Conservation (phyloP, 2,797 vertebrate species). For the Capromys pilorides region DNA sequence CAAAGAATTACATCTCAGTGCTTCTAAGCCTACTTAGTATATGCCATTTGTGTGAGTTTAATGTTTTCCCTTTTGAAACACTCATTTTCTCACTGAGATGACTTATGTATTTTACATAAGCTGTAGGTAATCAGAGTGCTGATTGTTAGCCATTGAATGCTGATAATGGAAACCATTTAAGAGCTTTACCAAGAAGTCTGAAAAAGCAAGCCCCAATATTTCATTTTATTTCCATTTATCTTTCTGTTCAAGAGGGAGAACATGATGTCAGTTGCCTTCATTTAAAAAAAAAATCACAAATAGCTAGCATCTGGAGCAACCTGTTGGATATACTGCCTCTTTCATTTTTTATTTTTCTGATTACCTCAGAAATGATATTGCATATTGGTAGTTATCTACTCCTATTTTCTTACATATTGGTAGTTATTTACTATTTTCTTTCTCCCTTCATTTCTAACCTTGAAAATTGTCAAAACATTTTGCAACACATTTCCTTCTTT, state of each 20-base stretch:
- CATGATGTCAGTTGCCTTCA: slow-evolving; percentile 26
- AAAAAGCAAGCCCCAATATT: slow-evolving; percentile 38
- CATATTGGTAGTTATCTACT: slow-evolving; percentile 50
- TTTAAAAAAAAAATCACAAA: slow-evolving; percentile 46
- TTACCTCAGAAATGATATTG: slow-evolving; percentile 54
- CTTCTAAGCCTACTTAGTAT: slow-evolving; percentile 40
- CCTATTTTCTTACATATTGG: slow-evolving; percentile 1
- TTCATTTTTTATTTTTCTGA: slow-evolving; percentile 61
- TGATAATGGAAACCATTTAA: slow-evolving; percentile 61
- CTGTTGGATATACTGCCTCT: slow-evolving; percentile 9
- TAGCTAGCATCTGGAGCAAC: neutral
- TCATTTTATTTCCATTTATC: slow-evolving; percentile 29
- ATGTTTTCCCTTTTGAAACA: slow-evolving; percentile 37
- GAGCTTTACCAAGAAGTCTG: slow-evolving; percentile 45
- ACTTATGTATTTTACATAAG: slow-evolving; percentile 19
- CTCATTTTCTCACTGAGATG: slow-evolving; percentile 26
- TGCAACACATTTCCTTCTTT: no score
- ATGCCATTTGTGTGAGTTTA: slow-evolving; percentile 8
- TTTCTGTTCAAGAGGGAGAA: slow-evolving; percentile 54
- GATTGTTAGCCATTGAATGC: slow-evolving; percentile 56
- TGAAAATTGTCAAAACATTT: slow-evolving; percentile 60
- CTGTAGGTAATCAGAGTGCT: slow-evolving; percentile 45
- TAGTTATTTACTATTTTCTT: slow-evolving; percentile 53
- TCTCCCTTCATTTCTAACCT: slow-evolving; percentile 37
- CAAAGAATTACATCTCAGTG: slow-evolving; percentile 45